These are phyloP conservation scores for Pseudopodoces humilis DNA, from an alignment of 2,113 vertebrate genomes.

Conservation along the genomic window DNA sequence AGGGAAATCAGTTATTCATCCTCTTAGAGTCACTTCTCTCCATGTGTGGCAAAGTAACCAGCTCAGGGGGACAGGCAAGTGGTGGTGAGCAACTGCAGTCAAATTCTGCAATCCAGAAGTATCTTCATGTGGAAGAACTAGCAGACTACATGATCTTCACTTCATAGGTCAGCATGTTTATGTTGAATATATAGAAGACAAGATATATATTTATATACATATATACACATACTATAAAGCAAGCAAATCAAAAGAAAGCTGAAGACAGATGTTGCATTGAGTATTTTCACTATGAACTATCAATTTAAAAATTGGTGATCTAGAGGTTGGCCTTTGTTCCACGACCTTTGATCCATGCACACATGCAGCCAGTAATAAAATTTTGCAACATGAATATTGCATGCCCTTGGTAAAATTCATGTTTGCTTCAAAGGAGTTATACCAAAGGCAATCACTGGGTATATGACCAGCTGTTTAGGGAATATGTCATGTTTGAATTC, in stretches of 20 bases:
- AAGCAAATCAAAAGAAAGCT: not conserved
- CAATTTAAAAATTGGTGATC: not conserved
- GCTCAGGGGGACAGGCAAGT: not conserved
- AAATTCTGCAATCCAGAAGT: not conserved
- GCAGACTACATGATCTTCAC: not conserved
- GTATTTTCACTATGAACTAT: not conserved
- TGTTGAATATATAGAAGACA: not conserved
- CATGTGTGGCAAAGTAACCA: not conserved
- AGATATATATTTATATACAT: no score
- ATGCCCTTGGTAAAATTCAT: not conserved
- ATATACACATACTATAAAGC: fast-evolving
- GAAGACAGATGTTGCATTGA: not conserved
- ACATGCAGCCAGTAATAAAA: not conserved
- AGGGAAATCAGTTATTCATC: not conserved
- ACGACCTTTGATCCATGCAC: not conserved
- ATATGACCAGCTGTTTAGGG: not conserved
- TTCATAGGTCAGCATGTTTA: not conserved
- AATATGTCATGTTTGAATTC: not conserved
- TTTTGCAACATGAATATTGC: not conserved
- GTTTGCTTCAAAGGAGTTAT: not conserved
- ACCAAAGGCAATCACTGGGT: not conserved
- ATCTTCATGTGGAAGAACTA: not conserved
- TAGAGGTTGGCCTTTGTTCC: not conserved
- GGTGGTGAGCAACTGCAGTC: not conserved
- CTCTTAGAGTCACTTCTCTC: not conserved